A percentile compares a stretch with the other conserved stretches of the same genome.
phyloP scores from a whole-genome alignment of 1,140 invertebrate genomes.

The Lasioglossum baleicum region DNA sequence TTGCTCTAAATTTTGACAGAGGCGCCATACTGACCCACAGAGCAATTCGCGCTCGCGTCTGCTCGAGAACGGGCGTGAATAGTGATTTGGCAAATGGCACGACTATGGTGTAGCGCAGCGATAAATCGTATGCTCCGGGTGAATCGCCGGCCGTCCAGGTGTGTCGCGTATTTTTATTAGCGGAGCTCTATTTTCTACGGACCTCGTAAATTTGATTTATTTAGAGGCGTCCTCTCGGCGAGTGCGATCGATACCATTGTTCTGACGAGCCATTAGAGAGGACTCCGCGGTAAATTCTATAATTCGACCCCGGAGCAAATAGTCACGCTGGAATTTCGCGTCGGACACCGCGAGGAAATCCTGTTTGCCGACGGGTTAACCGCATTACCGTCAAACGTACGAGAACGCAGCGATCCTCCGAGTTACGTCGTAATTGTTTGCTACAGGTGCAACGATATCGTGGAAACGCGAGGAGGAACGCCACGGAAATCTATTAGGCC shows the following conservation, averaged over 20 bases:
- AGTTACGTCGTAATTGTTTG: neutral
- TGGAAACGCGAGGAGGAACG: neutral
- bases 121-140: no score
- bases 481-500: neutral
- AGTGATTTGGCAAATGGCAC: no score
- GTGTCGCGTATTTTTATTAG: conserved; percentile 5
- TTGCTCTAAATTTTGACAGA: no score
- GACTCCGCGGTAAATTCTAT: conserved; percentile 23
- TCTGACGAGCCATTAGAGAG: conserved; percentile 12
- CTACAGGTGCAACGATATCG: neutral
- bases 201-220: conserved; percentile 25
- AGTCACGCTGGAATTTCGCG: conserved; percentile 8
- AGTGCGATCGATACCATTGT: conserved; percentile 12
- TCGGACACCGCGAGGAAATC: conserved; percentile 2
- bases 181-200: neutral
- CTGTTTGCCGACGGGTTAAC: conserved; percentile 17
- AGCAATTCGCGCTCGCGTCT: no score
- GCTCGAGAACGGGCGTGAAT: no score
- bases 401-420: neutral
- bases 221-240: neutral
- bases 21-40: no score
- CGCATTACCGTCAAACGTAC: conserved; percentile 1
- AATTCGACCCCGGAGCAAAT: conserved; percentile 29
- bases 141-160: neutral
- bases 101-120: no score